These are phyloP conservation scores for Brevimyrus niger DNA, from an alignment of 2,113 vertebrate species.

Conservation along the genomic window DNA sequence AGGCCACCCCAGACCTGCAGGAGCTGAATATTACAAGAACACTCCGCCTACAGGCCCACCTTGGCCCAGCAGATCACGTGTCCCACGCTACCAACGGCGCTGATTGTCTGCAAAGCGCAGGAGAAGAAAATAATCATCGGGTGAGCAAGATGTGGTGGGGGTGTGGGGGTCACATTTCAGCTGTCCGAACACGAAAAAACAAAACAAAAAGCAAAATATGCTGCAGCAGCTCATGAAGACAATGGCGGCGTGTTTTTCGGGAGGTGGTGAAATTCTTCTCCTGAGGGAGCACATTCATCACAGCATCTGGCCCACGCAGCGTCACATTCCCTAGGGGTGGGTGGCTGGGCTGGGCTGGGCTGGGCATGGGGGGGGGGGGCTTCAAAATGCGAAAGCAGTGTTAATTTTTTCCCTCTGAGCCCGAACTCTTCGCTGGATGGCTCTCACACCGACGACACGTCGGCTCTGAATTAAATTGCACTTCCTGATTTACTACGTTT, in stretches of 20 bases:
- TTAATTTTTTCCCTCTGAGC: not conserved
- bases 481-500: not conserved
- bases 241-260: conserved; percentile 12
- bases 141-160: not conserved
- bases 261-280: conserved; percentile 23
- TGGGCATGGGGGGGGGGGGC: not conserved
- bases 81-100: not conserved
- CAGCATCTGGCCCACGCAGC: not conserved
- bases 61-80: not conserved
- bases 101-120: not conserved
- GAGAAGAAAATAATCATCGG: not conserved
- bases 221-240: conserved; percentile 8
- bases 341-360: not conserved
- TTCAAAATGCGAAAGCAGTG: not conserved
- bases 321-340: not conserved
- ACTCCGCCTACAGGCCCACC: not conserved
- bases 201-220: conserved; percentile 12
- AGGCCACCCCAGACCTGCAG: not conserved
- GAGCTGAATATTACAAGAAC: not conserved
- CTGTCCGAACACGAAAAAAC: conserved; percentile 1
- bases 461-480: not conserved
- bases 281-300: conserved; percentile 21
- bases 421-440: not conserved
- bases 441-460: not conserved
- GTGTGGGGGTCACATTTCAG: not conserved